phyloP scores from a whole-genome alignment of 2,888 invertebrate species.

The Allygus modestus region DNA sequence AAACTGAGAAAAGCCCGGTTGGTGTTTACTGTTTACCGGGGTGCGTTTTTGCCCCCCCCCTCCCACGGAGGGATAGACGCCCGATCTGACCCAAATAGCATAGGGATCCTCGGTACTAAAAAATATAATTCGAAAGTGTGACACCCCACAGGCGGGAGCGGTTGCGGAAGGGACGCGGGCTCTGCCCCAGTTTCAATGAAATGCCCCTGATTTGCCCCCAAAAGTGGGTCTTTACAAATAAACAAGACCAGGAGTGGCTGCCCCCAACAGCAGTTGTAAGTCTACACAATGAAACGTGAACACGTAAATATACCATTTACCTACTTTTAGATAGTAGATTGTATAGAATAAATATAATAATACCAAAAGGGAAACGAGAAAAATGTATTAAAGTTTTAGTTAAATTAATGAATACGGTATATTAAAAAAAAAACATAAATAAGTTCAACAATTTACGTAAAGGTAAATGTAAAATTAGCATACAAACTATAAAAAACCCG shows the following conservation, averaged over 20 bases:
- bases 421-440: too few relatives aligned
- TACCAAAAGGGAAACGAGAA: too few relatives aligned
- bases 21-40: conserved; percentile 54
- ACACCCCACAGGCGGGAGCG: conserved; percentile 33
- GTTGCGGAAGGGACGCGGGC: not conserved
- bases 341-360: too few relatives aligned
- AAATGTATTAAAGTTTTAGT: too few relatives aligned
- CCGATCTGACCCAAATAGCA: conserved; percentile 57
- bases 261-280: too few relatives aligned
- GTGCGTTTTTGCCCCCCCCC: conserved; percentile 49
- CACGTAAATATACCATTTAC: too few relatives aligned
- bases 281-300: too few relatives aligned
- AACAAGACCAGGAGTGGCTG: not conserved
- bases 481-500: too few relatives aligned
- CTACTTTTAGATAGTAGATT: too few relatives aligned
- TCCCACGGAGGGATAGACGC: not conserved
- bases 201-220: conserved; percentile 5
- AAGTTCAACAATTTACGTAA: too few relatives aligned
- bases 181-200: conserved; percentile 37
- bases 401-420: too few relatives aligned
- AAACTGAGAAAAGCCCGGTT: conserved; percentile 54
- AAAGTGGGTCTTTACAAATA: conserved; percentile 5
- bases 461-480: too few relatives aligned
- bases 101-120: conserved; percentile 51
- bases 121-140: conserved; percentile 62